Evolutionary conservation across 2,113 vertebrate species (phyloP), one percentile per base, ranked within the genome.

Genomic region (Atherinomorus stipes): DNA sequence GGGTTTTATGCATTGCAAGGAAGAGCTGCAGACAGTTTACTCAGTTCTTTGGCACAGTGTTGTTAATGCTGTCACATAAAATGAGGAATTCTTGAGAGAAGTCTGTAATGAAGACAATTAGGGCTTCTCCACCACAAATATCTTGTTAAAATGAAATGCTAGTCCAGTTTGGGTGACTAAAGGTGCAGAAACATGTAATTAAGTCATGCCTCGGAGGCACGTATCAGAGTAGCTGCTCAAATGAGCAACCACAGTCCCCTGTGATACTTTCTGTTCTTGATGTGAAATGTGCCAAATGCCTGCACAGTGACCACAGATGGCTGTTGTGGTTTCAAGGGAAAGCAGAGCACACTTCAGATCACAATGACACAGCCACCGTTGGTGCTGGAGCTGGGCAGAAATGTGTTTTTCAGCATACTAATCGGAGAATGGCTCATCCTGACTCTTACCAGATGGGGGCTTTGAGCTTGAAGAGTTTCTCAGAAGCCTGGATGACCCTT

Each of bases 381-480:
- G 56, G 62, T 31, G 28, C 70, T 23, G 25, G 21, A 44, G 18
- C 28, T 12, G 12, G 19, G 34, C 25, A 38, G 25, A 64, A 77
- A 45, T 21, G 50, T 64, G 50, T 56, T 50, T 77, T 63, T 34
- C 1, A 2, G 40, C 21, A 15, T 44, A 22, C 47, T 58, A 15
- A 59, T 69, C 21, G 21, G 45, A 51, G 13, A 26, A 26, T 0
- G 1, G 49, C 25, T 66, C 19, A 2, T 47, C 18, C 0, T 4
- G 13, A 15, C 23, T 54, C 90, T 94, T 94, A 99, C 98, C 98
- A 99, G 86, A 96, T 93, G 9, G 98, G 98, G 50, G 98, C 95
- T 91, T 97, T 98, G 78, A 99, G 91, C 88, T 96, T 99, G 92
- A 99, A 99, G 74, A 99, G 97, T 68, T 97, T 99, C 93, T 99